Conservation (phyloP, 2,113 vertebrate species). For the Tragelaphus imberbis region DNA sequence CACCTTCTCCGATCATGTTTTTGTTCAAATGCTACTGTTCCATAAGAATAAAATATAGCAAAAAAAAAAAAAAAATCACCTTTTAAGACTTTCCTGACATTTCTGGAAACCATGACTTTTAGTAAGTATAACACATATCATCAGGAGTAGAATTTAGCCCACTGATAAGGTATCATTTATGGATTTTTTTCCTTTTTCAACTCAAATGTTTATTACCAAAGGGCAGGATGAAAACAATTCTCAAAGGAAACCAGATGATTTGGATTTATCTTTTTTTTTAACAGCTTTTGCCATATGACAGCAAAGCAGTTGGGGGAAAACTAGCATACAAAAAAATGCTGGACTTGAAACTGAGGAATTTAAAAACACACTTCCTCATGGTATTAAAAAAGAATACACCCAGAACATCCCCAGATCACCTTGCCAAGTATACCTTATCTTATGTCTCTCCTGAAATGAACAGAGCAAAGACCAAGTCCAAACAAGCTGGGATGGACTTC, state of each 20-base stretch:
- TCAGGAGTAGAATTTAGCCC: neutral
- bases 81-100: neutral
- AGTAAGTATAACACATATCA: neutral
- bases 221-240: slow-evolving; percentile 10
- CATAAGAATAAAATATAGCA: neutral
- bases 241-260: neutral
- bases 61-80: neutral
- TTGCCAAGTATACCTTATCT: neutral
- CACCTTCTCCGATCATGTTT: neutral
- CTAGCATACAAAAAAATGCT: neutral
- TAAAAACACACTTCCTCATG: neutral
- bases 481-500: neutral
- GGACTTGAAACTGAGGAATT: neutral
- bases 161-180: neutral
- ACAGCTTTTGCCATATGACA: neutral
- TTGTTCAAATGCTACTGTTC: neutral
- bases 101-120: neutral
- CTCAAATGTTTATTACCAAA: neutral
- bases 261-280: neutral
- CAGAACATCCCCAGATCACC: neutral
- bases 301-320: neutral
- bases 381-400: neutral
- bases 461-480: neutral
- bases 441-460: neutral
- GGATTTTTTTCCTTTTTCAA: neutral